Evolutionary conservation across 2,888 invertebrate genomes (phyloP), one percentile per base, ranked within the genome.

Genomic region (Cerceris ruficornis): DNA sequence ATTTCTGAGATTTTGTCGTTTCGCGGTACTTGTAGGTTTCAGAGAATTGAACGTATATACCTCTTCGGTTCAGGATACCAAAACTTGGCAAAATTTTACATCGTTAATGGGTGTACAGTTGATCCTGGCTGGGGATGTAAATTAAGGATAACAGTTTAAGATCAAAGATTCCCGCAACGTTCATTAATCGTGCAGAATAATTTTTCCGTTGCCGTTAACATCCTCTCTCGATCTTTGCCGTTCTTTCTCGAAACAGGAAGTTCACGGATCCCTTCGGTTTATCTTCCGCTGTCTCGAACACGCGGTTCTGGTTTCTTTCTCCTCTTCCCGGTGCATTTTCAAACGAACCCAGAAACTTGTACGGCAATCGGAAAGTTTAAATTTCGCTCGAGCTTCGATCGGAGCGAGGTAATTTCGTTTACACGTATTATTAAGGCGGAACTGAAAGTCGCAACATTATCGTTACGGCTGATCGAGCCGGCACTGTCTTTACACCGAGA

Each of bases 171-270:
- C 28, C 28, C 28, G 28, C 28, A 28, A 1, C 28, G 28, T 28
- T 1, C 59, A 64, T 69, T 75, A 69, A 77, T 69, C 61, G 69
- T 55, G 52, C 54, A 67, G 70, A 69, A 71, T 74, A 70, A 68
- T 82, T 66, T 14, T 71, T 62, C 69, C 49, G 46, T 52, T 52
- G 58, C 42, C 65, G 2, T 42, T 41, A 39, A 54, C 17, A 59
- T 69, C 62, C 54, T 42, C 46, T 13, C 55, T 17, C 64, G 59
- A 41, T 49, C 71, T 67, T 72, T 69, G 28, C 28, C 28, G 4
- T 70, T 42, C 13, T 41, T 41, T 28, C 28, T 28, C 6, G 41
- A n/a, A 46, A 13, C 59, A 55, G 57, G 67, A 75, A 66, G 28
- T 39, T 41, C 50, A 43, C 17, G 52, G 57, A 54, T 28, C 61